Evolutionary conservation across 64 coral and sea anemone genomes (phyloP).

Genomic region (Dendronephthya gigantea): DNA sequence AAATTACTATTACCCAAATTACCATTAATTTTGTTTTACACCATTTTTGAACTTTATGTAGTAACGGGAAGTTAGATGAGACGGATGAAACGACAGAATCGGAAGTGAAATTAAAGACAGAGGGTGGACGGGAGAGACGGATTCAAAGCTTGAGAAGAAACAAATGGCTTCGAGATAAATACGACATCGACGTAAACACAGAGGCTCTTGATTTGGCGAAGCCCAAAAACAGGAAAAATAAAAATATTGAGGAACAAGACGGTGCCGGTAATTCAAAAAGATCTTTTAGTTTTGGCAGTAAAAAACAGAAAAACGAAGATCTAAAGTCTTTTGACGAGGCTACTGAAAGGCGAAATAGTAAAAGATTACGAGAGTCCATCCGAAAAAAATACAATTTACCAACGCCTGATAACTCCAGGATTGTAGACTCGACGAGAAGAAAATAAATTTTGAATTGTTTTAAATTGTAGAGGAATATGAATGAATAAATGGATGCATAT

Average conservation of each 20-base stretch:
- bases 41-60: no score
- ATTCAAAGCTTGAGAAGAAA: not conserved
- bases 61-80: not conserved
- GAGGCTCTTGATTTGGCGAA: not conserved
- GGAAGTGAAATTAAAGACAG: not conserved
- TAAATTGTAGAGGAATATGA: no score
- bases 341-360: constrained; percentile 54
- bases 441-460: no score
- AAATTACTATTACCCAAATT: no score
- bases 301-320: not conserved
- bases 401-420: not conserved
- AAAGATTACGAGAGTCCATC: constrained; percentile 60
- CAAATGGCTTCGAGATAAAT: constrained; percentile 12
- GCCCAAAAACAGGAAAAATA: not conserved
- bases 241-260: not conserved
- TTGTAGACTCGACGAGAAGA: no score
- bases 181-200: not conserved
- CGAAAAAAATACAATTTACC: constrained; percentile 68
- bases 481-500: no score
- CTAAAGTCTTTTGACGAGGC: constrained; percentile 16
- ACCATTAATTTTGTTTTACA: no score
- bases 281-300: not conserved
- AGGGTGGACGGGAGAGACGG: not conserved
- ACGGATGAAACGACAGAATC: not conserved
- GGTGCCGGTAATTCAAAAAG: not conserved